Conservation (phyloP, 2,797 vertebrate species). For the Platyrinchus mystaceus region DNA sequence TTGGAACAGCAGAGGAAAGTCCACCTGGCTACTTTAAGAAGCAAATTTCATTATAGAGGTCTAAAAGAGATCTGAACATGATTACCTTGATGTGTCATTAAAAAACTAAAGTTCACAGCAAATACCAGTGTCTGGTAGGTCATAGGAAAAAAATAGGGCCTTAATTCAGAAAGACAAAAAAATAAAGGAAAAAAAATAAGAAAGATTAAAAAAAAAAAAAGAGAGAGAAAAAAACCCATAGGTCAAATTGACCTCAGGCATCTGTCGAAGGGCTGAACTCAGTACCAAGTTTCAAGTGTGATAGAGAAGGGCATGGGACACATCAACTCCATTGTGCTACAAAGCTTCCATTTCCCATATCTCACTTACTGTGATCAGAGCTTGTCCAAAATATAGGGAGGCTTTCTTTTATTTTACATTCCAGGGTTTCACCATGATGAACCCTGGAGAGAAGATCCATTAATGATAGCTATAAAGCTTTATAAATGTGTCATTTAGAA, state of each 20-base stretch:
- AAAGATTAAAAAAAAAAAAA: not conserved
- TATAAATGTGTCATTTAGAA: not conserved
- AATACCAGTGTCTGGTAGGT: not conserved
- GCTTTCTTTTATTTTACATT: not conserved
- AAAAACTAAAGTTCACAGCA: not conserved
- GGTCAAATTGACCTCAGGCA: not conserved
- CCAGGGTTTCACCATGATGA: not conserved
- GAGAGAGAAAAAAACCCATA: accelerated
- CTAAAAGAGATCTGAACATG: not conserved
- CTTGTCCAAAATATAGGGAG: not conserved
- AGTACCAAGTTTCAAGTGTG: not conserved
- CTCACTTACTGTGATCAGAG: not conserved
- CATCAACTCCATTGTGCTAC: not conserved
- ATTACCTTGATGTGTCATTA: not conserved
- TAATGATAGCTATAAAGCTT: not conserved
- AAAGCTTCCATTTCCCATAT: not conserved
- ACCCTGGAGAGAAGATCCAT: not conserved
- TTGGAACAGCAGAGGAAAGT: not conserved
- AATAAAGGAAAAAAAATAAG: no score
- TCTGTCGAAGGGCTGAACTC: not conserved
- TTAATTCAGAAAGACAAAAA: not conserved
- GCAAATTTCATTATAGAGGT: not conserved
- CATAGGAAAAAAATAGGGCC: not conserved
- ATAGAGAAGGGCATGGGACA: not conserved
- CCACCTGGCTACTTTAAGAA: not conserved